Base-by-base conservation (phyloP, 2,113 vertebrate genomes). In the Maccullochella peelii region DNA sequence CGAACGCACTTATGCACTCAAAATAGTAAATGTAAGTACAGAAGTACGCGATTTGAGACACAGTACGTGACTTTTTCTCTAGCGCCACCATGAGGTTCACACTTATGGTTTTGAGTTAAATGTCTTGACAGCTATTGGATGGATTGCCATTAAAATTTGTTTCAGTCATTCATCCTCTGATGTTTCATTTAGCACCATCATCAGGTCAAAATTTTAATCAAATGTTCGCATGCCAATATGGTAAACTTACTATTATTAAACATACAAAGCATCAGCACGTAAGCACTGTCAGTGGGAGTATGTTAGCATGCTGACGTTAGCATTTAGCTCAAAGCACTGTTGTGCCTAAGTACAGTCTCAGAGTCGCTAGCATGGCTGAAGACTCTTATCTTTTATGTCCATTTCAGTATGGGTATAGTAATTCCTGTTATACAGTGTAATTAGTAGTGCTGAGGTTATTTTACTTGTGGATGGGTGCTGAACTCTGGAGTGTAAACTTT, bases 401-500 rank as follows among this genome's bases (percentile, higher is more conserved):
- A 63, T 71, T 70, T 20, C 5, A 38, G 4, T 49, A 33, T 11
- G 7, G 21, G 15, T 71, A 36, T 47, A 50, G 15, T 52, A 49
- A 38, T 65, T 38, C 42, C 12, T 75, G 4, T 52, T 33, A 20
- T 36, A 25, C 30, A 18, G 30, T 52, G 10, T 69, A 68, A 42
- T 77, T 42, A 61, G 42, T 30, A 16, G 8, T 63, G 9, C 4
- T n/a, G 11, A 1, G 18, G 58, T 55, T 16, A n/a, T 40, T 57
- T 57, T 75, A 11, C 16, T 33, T 27, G 33, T 79, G 42, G 30
- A 30, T 49, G 49, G 18, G 10, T 38, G 33, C 21, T 78, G 36
- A 40, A 33, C 25, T 73, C 15, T 12, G 18, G 16, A 69, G 54
- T 73, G 23, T 55, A 70, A 77, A 79, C 40, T 44, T 76, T 61